Conservation (phyloP, 2,113 vertebrate genomes). For the Callionymus lyra region DNA sequence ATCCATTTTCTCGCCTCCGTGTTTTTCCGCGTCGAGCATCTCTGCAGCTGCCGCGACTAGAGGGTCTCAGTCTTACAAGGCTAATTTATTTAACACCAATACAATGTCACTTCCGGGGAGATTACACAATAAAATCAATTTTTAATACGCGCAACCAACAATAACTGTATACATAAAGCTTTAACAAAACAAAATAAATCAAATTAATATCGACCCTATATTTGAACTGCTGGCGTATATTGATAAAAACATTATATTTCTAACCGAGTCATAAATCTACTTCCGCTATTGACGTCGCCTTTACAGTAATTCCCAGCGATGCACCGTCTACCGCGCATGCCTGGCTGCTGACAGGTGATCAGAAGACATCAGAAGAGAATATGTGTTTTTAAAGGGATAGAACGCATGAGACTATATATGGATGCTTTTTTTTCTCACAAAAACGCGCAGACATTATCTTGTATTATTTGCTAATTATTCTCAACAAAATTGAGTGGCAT, state of each 20-base stretch:
- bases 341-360: constrained; percentile 59
- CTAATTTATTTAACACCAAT: constrained; percentile 14
- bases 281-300: constrained; percentile 12
- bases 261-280: neutral
- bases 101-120: constrained; percentile 15
- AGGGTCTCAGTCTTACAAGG: constrained; percentile 34
- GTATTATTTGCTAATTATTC: too few relatives aligned
- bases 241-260: constrained; percentile 10
- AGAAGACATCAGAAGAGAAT: constrained; percentile 45
- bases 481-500: too few relatives aligned
- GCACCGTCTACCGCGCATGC: constrained; percentile 67
- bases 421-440: too few relatives aligned
- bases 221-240: too few relatives aligned
- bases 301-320: constrained; percentile 13
- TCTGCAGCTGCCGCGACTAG: constrained; percentile 42
- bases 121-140: constrained; percentile 31
- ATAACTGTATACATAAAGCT: neutral
- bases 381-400: constrained; percentile 58
- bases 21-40: constrained; percentile 54
- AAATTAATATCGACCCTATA: neutral
- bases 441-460: too few relatives aligned
- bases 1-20: constrained; percentile 12
- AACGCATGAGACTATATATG: too few relatives aligned
- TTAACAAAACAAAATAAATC: neutral
- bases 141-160: neutral